phyloP scores from a whole-genome alignment of 2,797 vertebrate genomes.

The Myripristis murdjan region DNA sequence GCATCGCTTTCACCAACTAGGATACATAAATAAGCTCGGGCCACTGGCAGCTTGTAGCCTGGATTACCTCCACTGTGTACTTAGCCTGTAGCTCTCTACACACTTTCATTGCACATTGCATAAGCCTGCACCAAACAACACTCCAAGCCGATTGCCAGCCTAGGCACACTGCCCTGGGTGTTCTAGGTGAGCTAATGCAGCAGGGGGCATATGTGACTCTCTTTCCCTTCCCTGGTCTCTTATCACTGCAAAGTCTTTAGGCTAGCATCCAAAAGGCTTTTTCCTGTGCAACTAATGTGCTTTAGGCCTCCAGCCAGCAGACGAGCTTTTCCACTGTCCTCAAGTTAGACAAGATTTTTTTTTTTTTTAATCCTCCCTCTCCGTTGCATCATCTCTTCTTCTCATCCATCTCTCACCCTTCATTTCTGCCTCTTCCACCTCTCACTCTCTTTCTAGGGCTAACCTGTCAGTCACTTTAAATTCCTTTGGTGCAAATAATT shows the following conservation, averaged over 20 bases:
- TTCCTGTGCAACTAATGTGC: constrained; percentile 84
- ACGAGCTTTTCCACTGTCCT: constrained; percentile 80
- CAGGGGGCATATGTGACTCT: constrained; percentile 65
- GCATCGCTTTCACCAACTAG: constrained; percentile 58
- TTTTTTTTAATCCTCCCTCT: constrained; percentile 71
- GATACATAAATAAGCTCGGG: constrained; percentile 56
- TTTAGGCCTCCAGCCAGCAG: constrained; percentile 83
- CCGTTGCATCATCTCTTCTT: constrained; percentile 36
- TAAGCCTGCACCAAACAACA: constrained; percentile 63
- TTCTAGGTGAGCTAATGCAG: constrained; percentile 73
- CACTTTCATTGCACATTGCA: constrained; percentile 49
- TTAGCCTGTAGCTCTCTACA: constrained; percentile 50
- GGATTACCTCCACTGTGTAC: constrained; percentile 67
- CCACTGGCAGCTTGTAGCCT: constrained; percentile 49
- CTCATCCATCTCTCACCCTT: constrained; percentile 17
- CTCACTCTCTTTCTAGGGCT: constrained; percentile 68
- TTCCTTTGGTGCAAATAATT: constrained; percentile 88
- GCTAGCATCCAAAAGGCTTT: constrained; percentile 82
- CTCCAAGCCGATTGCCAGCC: constrained; percentile 63
- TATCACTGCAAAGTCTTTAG: constrained; percentile 84
- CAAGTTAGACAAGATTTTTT: constrained; percentile 79
- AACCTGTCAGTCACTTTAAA: constrained; percentile 86
- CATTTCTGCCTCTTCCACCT: constrained; percentile 23
- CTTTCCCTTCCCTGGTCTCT: constrained; percentile 68
- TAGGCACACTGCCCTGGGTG: constrained; percentile 53